phyloP scores from a whole-genome alignment of 2,113 vertebrate genomes.

The Naja naja region DNA sequence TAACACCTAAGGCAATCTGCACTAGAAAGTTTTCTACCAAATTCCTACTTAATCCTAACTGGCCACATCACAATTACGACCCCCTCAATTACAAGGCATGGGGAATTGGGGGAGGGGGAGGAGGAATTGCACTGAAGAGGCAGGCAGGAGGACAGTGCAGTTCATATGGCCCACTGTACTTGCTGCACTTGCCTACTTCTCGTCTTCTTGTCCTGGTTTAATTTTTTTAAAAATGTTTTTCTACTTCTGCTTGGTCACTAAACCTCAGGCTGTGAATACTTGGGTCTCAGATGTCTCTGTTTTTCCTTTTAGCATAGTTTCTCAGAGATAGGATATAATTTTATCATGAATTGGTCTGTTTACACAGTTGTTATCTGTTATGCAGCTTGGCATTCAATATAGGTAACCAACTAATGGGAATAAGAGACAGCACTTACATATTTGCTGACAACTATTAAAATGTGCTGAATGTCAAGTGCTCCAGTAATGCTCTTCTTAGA shows the following conservation, averaged over 20 bases:
- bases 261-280: neutral
- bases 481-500: conserved; percentile 31
- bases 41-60: neutral
- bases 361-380: conserved; percentile 28
- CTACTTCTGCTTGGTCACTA: neutral
- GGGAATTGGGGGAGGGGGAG: neutral
- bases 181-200: neutral
- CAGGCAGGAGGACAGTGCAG: neutral
- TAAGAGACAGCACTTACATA: conserved; percentile 34
- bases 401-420: conserved; percentile 22
- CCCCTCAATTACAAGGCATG: neutral
- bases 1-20: neutral
- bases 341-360: conserved; percentile 39
- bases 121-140: neutral
- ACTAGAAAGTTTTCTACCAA: neutral
- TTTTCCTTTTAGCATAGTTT: neutral
- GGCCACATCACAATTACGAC: neutral
- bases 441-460: conserved; percentile 33
- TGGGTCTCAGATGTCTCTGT: neutral
- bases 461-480: conserved; percentile 38
- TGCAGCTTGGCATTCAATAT: conserved; percentile 33
- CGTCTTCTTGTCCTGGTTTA: neutral
- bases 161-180: neutral
- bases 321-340: conserved; percentile 26
- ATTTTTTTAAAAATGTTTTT: neutral